Evolutionary conservation across 1,140 invertebrate genomes (phyloP).

Genomic region (Pygmarrhopalites habei): DNA sequence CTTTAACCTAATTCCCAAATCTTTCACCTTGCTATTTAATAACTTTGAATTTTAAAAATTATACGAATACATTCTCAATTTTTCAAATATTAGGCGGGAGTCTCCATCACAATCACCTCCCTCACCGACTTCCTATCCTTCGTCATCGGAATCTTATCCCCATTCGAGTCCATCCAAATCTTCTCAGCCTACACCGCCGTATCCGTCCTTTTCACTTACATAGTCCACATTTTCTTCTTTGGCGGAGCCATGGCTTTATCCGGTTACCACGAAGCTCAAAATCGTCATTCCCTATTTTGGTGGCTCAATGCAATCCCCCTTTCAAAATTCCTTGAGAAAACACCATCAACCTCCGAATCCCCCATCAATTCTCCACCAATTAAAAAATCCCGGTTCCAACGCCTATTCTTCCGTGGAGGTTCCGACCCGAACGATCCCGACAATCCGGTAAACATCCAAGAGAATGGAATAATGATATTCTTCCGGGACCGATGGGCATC

Average conservation of each 20-base stretch:
- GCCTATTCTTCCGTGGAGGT: conserved; percentile 72
- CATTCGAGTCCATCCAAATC: conserved; percentile 89
- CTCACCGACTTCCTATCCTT: conserved; percentile 93
- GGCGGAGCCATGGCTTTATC: conserved; percentile 82
- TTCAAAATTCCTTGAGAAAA: conserved; percentile 53
- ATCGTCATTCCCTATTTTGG: conserved; percentile 72
- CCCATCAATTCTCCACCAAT: no score
- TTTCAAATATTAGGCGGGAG: no score
- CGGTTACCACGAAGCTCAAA: conserved; percentile 76
- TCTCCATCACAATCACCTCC: no score
- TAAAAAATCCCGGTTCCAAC: conserved; percentile 60
- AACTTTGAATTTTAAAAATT: no score
- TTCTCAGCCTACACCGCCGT: conserved; percentile 92
- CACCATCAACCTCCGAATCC: background rate
- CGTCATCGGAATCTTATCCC: conserved; percentile 87
- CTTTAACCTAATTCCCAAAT: no score
- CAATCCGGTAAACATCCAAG: conserved; percentile 77
- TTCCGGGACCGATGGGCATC: conserved; percentile 73
- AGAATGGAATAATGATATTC: conserved; percentile 80
- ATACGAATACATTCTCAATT: no score
- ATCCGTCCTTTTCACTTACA: conserved; percentile 84
- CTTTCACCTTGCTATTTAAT: no score
- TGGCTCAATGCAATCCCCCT: conserved; percentile 42
- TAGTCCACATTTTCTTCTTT: conserved; percentile 94
- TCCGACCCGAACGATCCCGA: conserved; percentile 73